Evolutionary conservation across 2,888 invertebrate genomes (phyloP).

Genomic region (Lysandra coridon): DNA sequence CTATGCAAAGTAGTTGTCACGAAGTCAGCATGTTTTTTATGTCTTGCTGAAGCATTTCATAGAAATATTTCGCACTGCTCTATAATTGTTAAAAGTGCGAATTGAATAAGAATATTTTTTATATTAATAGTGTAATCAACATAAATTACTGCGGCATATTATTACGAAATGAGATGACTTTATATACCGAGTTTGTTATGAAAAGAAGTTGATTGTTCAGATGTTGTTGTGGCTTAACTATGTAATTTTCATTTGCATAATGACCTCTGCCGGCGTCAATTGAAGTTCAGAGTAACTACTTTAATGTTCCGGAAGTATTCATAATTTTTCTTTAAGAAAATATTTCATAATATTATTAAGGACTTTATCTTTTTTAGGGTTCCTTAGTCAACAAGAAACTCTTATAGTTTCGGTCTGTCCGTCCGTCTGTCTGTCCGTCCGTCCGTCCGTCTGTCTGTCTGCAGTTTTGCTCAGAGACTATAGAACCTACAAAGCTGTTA

Average conservation of each 20-base stretch:
- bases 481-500: too few species aligned
- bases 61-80: background rate
- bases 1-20: background rate
- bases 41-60: background rate
- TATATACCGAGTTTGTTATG: background rate
- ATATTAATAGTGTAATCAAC: background rate
- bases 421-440: too few species aligned
- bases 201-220: constrained; percentile 13
- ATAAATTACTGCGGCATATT: background rate
- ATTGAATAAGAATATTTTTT: background rate
- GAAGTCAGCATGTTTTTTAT: background rate
- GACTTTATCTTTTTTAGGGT: too few species aligned
- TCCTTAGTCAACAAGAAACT: too few species aligned
- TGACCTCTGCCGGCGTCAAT: background rate
- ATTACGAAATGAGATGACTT: background rate
- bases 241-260: background rate
- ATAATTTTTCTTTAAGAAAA: background rate
- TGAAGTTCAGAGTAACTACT: background rate
- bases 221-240: background rate
- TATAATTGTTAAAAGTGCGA: too few species aligned
- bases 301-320: background rate
- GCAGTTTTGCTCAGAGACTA: too few species aligned
- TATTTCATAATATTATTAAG: too few species aligned
- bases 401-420: too few species aligned
- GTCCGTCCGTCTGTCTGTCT: too few species aligned